Evolutionary conservation across 2,888 invertebrate genomes (phyloP).

Genomic region (Thecocarcelia acutangulata): DNA sequence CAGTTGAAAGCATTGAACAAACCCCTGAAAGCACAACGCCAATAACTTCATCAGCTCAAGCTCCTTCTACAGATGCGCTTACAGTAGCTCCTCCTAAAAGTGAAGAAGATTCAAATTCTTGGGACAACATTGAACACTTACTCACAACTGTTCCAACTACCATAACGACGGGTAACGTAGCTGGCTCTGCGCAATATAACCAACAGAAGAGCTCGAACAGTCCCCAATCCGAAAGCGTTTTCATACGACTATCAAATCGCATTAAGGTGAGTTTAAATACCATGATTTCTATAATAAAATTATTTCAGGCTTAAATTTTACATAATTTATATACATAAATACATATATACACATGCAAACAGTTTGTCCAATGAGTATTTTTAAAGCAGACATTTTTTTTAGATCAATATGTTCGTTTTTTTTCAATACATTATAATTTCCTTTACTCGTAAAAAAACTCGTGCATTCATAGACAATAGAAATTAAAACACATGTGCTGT

Average conservation of each 20-base stretch:
- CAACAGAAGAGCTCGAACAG: slow-evolving; percentile 73
- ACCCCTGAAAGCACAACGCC: background rate
- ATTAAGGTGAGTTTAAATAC: slow-evolving; percentile 88
- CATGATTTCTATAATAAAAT: no score
- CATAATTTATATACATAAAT: no score
- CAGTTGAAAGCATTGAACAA: slow-evolving; percentile 46
- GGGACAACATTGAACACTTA: slow-evolving; percentile 79
- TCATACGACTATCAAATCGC: slow-evolving; percentile 95
- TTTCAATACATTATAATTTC: no score
- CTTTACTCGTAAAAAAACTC: no score
- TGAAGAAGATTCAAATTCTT: slow-evolving; percentile 73
- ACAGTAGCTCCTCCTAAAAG: slow-evolving; percentile 55
- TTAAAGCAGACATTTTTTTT: no score
- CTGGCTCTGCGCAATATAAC: slow-evolving; percentile 48
- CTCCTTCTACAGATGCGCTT: slow-evolving; percentile 51
- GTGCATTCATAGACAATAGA: no score
- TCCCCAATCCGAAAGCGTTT: slow-evolving; percentile 95
- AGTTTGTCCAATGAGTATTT: no score
- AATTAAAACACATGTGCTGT: no score
- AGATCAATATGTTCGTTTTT: no score
- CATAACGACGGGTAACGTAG: slow-evolving; percentile 71
- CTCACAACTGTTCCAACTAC: slow-evolving; percentile 74
- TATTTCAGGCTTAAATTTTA: no score
- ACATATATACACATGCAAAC: no score
- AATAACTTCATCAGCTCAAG: slow-evolving; percentile 32